phyloP scores from a whole-genome alignment of 2,888 invertebrate genomes.

The Watsonalla binaria region DNA sequence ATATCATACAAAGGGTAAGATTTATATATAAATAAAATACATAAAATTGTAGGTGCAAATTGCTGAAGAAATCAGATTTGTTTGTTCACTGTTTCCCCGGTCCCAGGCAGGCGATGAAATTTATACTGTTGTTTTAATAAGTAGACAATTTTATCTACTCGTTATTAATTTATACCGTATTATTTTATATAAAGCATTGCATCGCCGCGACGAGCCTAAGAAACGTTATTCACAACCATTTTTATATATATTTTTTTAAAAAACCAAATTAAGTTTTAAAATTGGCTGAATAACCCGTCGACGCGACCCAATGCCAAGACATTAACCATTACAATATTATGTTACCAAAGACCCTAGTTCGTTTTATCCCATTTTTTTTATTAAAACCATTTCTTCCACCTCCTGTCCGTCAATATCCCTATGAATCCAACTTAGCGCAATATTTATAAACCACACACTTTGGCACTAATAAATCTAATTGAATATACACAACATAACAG shows the following conservation, averaged over 20 bases:
- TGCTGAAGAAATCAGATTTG: conserved; percentile 34
- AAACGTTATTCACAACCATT: conserved; percentile 72
- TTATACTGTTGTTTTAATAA: conserved; percentile 38
- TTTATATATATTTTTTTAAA: conserved; percentile 48
- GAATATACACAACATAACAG: conserved; percentile 47
- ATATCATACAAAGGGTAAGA: neutral
- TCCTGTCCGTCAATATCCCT: conserved; percentile 55
- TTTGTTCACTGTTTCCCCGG: conserved; percentile 59
- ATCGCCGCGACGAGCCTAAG: conserved; percentile 51
- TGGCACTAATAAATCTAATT: conserved; percentile 77
- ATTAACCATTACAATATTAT: conserved; percentile 57
- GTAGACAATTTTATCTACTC: conserved; percentile 55
- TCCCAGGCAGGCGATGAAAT: conserved; percentile 60
- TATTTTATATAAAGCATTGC: conserved; percentile 54
- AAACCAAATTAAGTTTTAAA: conserved; percentile 65
- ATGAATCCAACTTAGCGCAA: conserved; percentile 65
- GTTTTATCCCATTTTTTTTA: conserved; percentile 60
- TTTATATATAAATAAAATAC: neutral
- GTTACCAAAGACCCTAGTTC: conserved; percentile 74
- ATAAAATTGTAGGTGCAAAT: conserved; percentile 5
- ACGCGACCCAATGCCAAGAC: conserved; percentile 46
- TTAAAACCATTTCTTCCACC: conserved; percentile 42
- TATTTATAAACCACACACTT: conserved; percentile 70
- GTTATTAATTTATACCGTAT: conserved; percentile 44
- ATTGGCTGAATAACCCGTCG: conserved; percentile 64